Evolutionary conservation across 2,888 invertebrate genomes (phyloP).

Genomic region (Hedychridium roseum): DNA sequence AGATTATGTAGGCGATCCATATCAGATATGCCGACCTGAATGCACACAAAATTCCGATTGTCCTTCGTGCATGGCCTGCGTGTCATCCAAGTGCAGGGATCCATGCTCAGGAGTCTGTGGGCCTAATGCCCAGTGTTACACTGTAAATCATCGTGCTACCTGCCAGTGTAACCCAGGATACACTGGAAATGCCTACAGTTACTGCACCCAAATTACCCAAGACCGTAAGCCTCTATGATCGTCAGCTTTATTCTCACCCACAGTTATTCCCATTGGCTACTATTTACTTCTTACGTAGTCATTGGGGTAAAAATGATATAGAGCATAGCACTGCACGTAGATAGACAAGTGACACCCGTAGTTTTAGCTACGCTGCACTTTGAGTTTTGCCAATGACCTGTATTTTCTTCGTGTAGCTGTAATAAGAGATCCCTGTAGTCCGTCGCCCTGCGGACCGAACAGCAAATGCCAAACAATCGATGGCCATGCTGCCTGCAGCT

Average conservation of each 20-base stretch:
- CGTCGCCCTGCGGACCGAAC: conserved; percentile 79
- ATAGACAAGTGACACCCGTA: too few species aligned
- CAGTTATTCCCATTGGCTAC: too few species aligned
- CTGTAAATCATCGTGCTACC: conserved; percentile 79
- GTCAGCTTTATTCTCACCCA: background rate
- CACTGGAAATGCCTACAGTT: conserved; percentile 80
- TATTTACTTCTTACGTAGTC: too few species aligned
- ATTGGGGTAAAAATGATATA: too few species aligned
- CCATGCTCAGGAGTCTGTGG: conserved; percentile 83
- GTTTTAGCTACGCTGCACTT: too few species aligned
- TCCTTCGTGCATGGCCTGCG: conserved; percentile 75
- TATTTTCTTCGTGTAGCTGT: background rate
- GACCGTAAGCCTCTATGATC: conserved; percentile 34
- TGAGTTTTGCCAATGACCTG: too few species aligned
- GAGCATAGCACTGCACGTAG: too few species aligned
- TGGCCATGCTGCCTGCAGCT: conserved; percentile 83
- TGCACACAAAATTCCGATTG: conserved; percentile 81
- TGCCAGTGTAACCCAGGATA: conserved; percentile 78
- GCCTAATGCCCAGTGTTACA: conserved; percentile 74
- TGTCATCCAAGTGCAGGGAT: conserved; percentile 76
- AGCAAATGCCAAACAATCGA: conserved; percentile 75
- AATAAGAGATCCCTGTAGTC: conserved; percentile 56
- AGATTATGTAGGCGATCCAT: conserved; percentile 76
- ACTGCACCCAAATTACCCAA: conserved; percentile 70
- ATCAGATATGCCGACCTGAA: conserved; percentile 79